phyloP scores from a whole-genome alignment of 2,888 invertebrate genomes.

The Bellardia pandia region DNA sequence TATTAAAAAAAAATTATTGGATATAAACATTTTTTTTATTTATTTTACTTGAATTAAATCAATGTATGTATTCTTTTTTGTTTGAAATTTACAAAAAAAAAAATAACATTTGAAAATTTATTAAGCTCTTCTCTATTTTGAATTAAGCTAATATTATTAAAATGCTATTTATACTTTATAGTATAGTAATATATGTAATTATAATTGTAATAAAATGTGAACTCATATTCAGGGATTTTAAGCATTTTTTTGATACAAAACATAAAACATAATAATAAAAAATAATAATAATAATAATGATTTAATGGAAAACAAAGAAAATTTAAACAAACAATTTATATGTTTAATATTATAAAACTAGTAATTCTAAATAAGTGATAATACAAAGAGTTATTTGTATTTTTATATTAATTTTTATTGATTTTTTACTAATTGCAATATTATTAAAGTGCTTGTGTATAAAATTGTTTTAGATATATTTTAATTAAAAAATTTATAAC shows the following conservation, averaged over 20 bases:
- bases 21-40: constrained; percentile 17
- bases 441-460: constrained; percentile 56
- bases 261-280: constrained; percentile 37
- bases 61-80: neutral
- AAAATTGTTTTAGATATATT: constrained; percentile 29
- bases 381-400: constrained; percentile 61
- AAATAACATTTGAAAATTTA: neutral
- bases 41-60: neutral
- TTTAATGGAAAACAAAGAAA: constrained; percentile 36
- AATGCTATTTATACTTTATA: constrained; percentile 52
- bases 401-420: constrained; percentile 53
- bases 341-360: constrained; percentile 59
- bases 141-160: constrained; percentile 29
- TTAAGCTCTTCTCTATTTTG: constrained; percentile 8
- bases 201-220: constrained; percentile 77
- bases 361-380: constrained; percentile 58
- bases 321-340: constrained; percentile 50
- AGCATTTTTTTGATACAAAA: constrained; percentile 81
- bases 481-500: neutral
- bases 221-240: constrained; percentile 84
- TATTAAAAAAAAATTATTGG: neutral
- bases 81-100: constrained; percentile 1
- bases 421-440: constrained; percentile 47
- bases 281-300: constrained; percentile 46
- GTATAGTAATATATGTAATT: constrained; percentile 57